Base-by-base conservation (phyloP, 2,888 invertebrate species). In the Exocentrus adspersus region DNA sequence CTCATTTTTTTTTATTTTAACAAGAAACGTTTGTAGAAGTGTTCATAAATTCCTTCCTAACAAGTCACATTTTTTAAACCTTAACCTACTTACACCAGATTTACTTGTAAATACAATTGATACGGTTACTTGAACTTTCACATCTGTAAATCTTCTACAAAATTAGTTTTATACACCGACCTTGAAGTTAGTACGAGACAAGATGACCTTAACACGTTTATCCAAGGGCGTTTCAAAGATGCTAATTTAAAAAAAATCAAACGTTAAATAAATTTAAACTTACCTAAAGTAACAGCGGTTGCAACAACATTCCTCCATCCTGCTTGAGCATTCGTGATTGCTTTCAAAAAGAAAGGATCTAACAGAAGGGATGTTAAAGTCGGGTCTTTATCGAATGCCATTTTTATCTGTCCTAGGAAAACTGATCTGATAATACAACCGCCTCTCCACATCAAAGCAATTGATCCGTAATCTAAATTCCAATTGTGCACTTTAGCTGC, bases 391-490 rank as follows among this genome's bases (percentile, higher is more conserved):
- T 93, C 94, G 81, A 94, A 99, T 0, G 99, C 98, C 12, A 89
- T 87, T 85, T 98, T 95, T 76, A 97, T 96, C 81, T 95, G 92
- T 24, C 94, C 94, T 73, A 97, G 84, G 81, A 97, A 96, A 9
- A 87, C 91, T 79, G 94, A 95, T 80, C 98, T 87, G 78, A 97
- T 98, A 78, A 98, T 98, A 82, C 98, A 98, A n/a, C 98, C 98
- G 12, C 98, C 98, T 67, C 98, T 89, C 99, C 99, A 99, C 98
- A 99, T 99, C 43, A 99, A 85, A 1, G 99, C 98, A 70, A 99
- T 97, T 60, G 95, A 95, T 52, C 98, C 99, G 78, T 97, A 97
- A 85, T 99, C 98, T 65, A 99, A 85, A 68, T 94, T 91, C 99
- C 99, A 99, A 4, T 90, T 88, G 79, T 95, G 91, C 72, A 93